Conservation (phyloP, 2,888 invertebrate species). For the Apocheima hispidaria region DNA sequence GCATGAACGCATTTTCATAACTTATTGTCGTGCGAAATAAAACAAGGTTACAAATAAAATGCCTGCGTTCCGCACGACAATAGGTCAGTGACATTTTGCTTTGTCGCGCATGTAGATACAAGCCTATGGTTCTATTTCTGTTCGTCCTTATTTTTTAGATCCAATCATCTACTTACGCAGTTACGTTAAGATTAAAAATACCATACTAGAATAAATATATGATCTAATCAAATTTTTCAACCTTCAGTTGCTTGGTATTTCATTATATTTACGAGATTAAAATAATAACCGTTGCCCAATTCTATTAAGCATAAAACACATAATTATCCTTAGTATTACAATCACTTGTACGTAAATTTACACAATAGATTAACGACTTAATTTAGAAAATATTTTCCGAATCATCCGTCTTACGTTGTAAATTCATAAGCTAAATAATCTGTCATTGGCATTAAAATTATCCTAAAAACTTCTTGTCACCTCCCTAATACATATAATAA, state of each 20-base stretch:
- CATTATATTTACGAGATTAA: background rate
- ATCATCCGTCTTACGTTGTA: background rate
- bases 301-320: background rate
- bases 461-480: conserved; percentile 1
- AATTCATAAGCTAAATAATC: background rate
- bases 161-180: background rate
- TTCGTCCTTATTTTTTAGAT: too few relatives aligned
- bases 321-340: background rate
- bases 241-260: too few relatives aligned
- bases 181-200: background rate
- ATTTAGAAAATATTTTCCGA: background rate
- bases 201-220: too few relatives aligned
- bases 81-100: too few relatives aligned
- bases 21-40: too few relatives aligned
- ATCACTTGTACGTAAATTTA: conserved; percentile 25
- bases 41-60: too few relatives aligned
- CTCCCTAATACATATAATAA: conserved; percentile 14
- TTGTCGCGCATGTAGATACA: too few relatives aligned
- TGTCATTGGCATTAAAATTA: conserved; percentile 27
- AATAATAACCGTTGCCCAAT: conserved; percentile 23
- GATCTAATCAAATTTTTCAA: too few relatives aligned
- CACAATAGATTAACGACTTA: conserved; percentile 4
- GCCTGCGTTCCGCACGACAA: too few relatives aligned
- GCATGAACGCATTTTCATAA: too few relatives aligned
- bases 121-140: too few relatives aligned